Percentiles rank a stretch among this genome's conserved stretches.
Evolutionary conservation across 2,888 invertebrate genomes (phyloP).

Genomic region (Xanthia togata): DNA sequence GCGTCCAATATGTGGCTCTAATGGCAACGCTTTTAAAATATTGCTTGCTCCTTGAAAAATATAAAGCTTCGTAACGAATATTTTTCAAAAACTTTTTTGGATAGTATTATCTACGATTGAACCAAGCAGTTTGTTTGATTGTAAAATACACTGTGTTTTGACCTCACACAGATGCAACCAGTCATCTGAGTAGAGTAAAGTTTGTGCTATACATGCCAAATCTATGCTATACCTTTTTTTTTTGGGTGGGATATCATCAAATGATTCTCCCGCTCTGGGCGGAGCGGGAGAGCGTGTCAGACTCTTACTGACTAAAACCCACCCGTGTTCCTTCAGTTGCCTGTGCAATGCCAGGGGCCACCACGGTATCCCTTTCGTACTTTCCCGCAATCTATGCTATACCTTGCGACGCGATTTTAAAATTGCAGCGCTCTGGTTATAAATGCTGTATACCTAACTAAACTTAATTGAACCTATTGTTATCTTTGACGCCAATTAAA

Average conservation of each 20-base stretch:
- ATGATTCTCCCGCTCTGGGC: too few relatives aligned
- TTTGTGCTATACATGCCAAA: neutral
- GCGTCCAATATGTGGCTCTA: neutral
- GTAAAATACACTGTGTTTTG: conserved; percentile 53
- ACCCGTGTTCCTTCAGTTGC: too few relatives aligned
- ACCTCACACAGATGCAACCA: conserved; percentile 2
- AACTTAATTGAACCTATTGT: neutral
- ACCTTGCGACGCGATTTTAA: neutral
- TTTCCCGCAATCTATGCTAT: neutral
- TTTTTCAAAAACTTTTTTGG: neutral
- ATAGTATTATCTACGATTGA: conserved; percentile 11
- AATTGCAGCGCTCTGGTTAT: neutral
- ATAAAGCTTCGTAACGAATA: conserved; percentile 1
- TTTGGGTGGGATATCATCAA: too few relatives aligned
- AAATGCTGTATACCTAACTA: neutral
- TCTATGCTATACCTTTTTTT: neutral
- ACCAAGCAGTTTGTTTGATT: conserved; percentile 39
- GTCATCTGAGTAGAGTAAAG: neutral
- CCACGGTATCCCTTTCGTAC: too few relatives aligned
- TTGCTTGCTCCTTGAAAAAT: conserved; percentile 3
- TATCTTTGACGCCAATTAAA: too few relatives aligned
- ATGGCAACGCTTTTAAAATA: conserved; percentile 8
- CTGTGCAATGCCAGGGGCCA: too few relatives aligned
- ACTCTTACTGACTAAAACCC: too few relatives aligned
- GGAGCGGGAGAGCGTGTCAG: too few relatives aligned